These are phyloP conservation scores for Choreutis nemorana DNA, from an alignment of 2,888 invertebrate genomes.

Conservation along the genomic window DNA sequence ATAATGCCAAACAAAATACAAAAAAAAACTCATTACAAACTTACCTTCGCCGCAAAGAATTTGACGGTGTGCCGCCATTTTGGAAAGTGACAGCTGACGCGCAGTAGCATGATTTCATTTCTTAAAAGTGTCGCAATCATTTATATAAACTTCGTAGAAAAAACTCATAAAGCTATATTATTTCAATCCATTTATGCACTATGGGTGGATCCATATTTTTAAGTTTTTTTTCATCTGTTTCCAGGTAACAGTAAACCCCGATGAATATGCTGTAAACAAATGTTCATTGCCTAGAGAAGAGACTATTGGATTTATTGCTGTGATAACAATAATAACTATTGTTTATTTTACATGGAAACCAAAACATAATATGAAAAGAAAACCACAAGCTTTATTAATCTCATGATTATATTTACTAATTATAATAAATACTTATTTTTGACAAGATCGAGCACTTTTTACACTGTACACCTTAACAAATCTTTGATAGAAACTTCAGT, in stretches of 20 bases:
- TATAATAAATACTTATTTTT: constrained; percentile 63
- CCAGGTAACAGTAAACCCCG: constrained; percentile 36
- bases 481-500: constrained; percentile 18
- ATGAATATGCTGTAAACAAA: constrained; percentile 32
- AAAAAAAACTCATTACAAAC: no score
- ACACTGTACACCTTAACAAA: constrained; percentile 33
- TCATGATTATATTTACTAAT: constrained; percentile 52
- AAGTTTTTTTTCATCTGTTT: no score
- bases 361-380: constrained; percentile 20
- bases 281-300: constrained; percentile 41
- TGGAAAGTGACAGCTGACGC: no score
- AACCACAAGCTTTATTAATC: constrained; percentile 17
- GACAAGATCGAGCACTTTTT: constrained; percentile 62
- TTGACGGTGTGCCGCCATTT: no score
- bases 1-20: no score
- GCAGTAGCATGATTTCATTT: no score
- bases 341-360: constrained; percentile 17
- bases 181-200: no score
- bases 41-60: no score
- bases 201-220: no score
- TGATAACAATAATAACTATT: constrained; percentile 21
- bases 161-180: no score
- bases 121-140: no score
- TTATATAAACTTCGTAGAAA: no score
- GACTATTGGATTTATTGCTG: constrained; percentile 30